Base-by-base conservation (phyloP, 2,888 invertebrate genomes). In the Stenichneumon culpator region DNA sequence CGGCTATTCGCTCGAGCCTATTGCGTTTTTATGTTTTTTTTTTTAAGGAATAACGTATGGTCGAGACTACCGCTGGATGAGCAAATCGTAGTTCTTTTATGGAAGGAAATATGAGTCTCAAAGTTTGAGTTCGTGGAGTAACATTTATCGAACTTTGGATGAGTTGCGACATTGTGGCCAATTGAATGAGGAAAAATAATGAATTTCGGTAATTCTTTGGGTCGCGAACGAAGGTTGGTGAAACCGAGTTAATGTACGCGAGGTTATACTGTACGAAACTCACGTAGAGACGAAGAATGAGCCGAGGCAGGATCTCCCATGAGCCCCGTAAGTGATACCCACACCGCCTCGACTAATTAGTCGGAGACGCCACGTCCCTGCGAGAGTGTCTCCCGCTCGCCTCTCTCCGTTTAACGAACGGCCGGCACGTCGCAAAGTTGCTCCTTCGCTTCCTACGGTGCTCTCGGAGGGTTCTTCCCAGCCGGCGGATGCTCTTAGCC, bases 301-400 rank as follows among this genome's bases (percentile, higher is more conserved):
- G 57, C 57, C 25, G 4, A 22, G 11, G 14, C 57, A 11, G 4
- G 25, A 25, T 57, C 57, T 25, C 57, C 25, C 22, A 14, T 22
- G 22, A 57, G 25, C 22, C 25, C 25, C 28, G 25, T 50, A 70
- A 50, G 50, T 25, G 50, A 70, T 70, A 50, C 47, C 50, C 50
- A 50, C 67, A 52, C 16, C 36, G 32, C 52, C 52, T 67, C 52
- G 22, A 67, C 77, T 77, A 77, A 77, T 77, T 77, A 77, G 77
- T 52, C 22, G 67, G 11, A 36, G 75, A 75, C 65, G 63, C 50
- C 36, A 19, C 47, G 47, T 22, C 22, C 47, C 36, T 54, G n/a
- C 28, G 75, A 44, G 67, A 52, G 36, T 67, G 22, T 65, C 67
- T 67, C 52, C 25, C 22, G 4, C 57, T 57, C 52, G 39, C 67